These are phyloP conservation scores for Sebastes vulpes DNA, from an alignment of 2,797 vertebrate species.

Conservation along the genomic window DNA sequence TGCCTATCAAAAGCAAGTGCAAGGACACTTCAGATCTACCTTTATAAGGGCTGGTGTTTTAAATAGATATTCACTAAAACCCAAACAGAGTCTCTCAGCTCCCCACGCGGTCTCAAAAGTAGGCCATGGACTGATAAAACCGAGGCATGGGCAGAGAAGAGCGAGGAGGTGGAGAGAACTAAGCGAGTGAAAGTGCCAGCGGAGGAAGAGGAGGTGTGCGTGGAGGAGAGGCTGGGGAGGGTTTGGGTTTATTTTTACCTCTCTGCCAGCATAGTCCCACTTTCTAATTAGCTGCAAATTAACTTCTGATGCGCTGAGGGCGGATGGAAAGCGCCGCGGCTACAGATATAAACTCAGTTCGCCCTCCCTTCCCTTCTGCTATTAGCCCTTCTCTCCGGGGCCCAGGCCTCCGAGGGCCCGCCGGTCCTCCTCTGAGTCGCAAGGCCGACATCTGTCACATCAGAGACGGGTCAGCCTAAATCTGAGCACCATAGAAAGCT, in stretches of 20 bases:
- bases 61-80: conserved; percentile 31
- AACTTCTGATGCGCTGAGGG: conserved; percentile 68
- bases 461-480: conserved; percentile 45
- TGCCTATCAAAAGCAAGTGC: neutral
- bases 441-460: conserved; percentile 60
- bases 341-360: conserved; percentile 37
- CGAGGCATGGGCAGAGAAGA: conserved; percentile 9
- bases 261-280: conserved; percentile 39
- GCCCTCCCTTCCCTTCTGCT: conserved; percentile 15
- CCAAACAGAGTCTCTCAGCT: conserved; percentile 33
- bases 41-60: conserved; percentile 7
- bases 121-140: conserved; percentile 69
- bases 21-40: neutral
- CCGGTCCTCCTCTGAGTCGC: conserved; percentile 31
- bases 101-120: conserved; percentile 67
- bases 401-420: conserved; percentile 29
- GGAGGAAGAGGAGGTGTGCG: conserved; percentile 51
- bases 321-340: conserved; percentile 3
- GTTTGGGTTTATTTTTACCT: conserved; percentile 74
- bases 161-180: conserved; percentile 53
- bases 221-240: conserved; percentile 14
- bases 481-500: conserved; percentile 34
- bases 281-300: conserved; percentile 83
- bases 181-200: conserved; percentile 20
- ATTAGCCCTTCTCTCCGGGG: conserved; percentile 65